Conservation (phyloP, 2,888 invertebrate species). For the Barypeithes pellucidus region DNA sequence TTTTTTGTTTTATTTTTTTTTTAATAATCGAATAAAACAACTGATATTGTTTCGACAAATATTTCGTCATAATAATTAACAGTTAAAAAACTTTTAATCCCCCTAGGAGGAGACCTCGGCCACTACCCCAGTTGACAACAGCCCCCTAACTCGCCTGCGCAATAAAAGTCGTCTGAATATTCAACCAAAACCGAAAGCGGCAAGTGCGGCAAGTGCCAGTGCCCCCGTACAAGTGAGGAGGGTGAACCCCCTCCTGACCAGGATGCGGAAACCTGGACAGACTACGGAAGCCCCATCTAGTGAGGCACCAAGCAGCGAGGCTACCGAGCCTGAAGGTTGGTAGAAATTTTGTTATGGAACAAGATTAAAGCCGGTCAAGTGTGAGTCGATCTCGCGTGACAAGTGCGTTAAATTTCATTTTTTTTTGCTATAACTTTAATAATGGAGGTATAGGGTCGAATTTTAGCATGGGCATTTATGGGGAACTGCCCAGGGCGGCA, state of each 20-base stretch:
- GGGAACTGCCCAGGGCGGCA: too few relatives aligned
- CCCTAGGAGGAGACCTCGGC: conserved; percentile 62
- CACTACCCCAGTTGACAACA: conserved; percentile 64
- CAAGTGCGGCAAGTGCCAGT: conserved; percentile 66
- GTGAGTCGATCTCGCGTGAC: too few relatives aligned
- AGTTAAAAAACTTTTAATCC: background rate
- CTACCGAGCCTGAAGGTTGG: conserved; percentile 45
- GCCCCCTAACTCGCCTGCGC: conserved; percentile 68
- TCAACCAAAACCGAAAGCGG: conserved; percentile 71
- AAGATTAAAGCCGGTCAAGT: too few relatives aligned
- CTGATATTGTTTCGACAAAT: too few relatives aligned
- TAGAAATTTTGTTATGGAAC: background rate
- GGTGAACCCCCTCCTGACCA: conserved; percentile 75
- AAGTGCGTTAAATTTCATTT: background rate
- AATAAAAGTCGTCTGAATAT: conserved; percentile 71
- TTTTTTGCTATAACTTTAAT: too few relatives aligned
- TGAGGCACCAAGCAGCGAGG: conserved; percentile 53
- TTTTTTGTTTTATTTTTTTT: conserved; percentile 2
- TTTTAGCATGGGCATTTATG: too few relatives aligned
- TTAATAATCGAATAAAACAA: too few relatives aligned
- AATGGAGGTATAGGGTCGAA: too few relatives aligned
- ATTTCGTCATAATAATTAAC: too few relatives aligned
- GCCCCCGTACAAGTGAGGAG: conserved; percentile 73
- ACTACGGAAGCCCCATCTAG: conserved; percentile 66
- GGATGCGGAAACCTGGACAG: conserved; percentile 68